Conservation (phyloP, 2,888 invertebrate genomes). For the Macrophya alboannulata region DNA sequence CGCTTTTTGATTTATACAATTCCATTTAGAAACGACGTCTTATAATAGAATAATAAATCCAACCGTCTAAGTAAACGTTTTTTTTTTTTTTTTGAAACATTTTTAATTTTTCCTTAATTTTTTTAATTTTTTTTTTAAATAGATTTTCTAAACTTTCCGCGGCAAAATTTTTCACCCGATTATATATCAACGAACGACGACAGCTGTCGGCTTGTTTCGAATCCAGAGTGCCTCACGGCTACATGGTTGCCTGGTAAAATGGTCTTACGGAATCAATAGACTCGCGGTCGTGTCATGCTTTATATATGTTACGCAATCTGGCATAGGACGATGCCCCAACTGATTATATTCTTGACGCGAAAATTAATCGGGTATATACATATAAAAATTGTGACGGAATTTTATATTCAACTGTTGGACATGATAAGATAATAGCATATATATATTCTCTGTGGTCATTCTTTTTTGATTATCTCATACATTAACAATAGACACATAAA, state of each 20-base stretch:
- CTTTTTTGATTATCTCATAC: too few species aligned
- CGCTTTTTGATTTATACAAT: too few species aligned
- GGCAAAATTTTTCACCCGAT: constrained; percentile 1
- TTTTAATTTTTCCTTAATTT: background rate
- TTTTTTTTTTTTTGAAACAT: background rate
- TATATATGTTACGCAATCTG: constrained; percentile 64
- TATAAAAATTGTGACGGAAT: background rate
- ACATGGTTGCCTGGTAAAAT: constrained; percentile 35
- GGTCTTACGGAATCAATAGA: constrained; percentile 66
- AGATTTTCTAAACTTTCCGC: background rate
- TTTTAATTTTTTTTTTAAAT: background rate
- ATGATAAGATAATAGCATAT: background rate
- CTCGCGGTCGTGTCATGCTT: constrained; percentile 65
- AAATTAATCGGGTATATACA: background rate
- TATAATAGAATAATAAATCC: too few species aligned
- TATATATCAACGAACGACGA: background rate
- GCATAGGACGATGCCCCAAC: constrained; percentile 67
- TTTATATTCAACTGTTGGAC: background rate
- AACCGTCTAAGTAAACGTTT: background rate
- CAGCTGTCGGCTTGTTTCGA: constrained; percentile 14
- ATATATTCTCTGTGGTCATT: too few species aligned
- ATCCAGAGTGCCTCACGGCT: constrained; percentile 30
- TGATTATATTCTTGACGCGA: constrained; percentile 49
- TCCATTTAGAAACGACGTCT: too few species aligned
- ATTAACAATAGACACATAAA: too few species aligned